Evolutionary conservation across 2,113 vertebrate genomes (phyloP).

Genomic region (Lipotes vexillifer): DNA sequence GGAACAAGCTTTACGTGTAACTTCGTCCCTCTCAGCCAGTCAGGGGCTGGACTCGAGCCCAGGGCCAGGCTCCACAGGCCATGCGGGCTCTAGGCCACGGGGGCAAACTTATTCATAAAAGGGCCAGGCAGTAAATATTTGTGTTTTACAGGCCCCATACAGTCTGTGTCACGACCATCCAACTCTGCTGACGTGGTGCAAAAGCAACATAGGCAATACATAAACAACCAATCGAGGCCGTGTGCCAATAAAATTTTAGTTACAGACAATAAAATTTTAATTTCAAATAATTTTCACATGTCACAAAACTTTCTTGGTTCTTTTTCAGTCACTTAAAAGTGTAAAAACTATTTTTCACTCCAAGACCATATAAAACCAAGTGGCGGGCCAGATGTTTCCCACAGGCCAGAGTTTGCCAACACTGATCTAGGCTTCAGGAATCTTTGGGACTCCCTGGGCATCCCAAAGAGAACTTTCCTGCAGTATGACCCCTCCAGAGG

Average conservation of each 20-base stretch:
- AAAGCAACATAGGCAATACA: fast-evolving
- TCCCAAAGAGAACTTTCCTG: neutral
- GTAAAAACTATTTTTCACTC: neutral
- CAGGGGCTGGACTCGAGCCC: neutral
- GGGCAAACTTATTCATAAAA: neutral
- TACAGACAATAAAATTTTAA: neutral
- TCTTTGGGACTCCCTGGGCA: neutral
- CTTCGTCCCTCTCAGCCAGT: neutral
- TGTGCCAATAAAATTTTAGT: neutral
- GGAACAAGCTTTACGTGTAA: neutral
- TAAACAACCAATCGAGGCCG: fast-evolving
- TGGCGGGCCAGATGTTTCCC: neutral
- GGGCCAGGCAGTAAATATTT: neutral
- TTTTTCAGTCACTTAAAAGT: neutral
- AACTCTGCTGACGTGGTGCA: fast-evolving
- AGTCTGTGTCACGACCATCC: neutral
- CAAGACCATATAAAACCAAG: neutral
- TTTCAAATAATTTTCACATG: neutral
- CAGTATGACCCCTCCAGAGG: fast-evolving
- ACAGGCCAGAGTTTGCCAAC: neutral
- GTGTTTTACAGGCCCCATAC: neutral
- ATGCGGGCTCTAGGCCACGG: fast-evolving
- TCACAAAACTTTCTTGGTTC: neutral
- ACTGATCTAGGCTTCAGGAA: neutral
- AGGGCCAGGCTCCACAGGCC: neutral